Conservation (phyloP, 2,888 invertebrate species). For the Ariolimax columbianus region DNA sequence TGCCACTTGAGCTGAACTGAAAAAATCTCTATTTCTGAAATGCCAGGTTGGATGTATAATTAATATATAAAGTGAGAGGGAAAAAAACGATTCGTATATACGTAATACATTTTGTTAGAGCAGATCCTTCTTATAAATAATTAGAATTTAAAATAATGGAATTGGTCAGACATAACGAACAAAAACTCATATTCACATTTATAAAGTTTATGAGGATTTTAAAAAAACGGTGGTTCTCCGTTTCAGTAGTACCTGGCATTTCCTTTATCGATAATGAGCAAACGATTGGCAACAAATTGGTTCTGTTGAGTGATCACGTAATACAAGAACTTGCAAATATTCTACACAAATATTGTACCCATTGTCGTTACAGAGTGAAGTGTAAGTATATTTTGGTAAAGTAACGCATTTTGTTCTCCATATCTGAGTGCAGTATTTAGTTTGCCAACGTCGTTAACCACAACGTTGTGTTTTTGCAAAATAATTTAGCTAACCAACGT, state of each 20-base stretch:
- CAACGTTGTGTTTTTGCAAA: no score
- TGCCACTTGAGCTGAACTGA: no score
- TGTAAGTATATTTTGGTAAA: constrained; percentile 2
- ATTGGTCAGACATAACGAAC: not conserved
- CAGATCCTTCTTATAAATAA: no score
- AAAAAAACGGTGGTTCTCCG: not conserved
- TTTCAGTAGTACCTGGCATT: constrained; percentile 13
- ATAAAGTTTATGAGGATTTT: not conserved
- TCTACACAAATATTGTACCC: not conserved
- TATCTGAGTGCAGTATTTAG: no score
- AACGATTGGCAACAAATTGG: constrained; percentile 26
- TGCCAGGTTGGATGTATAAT: no score
- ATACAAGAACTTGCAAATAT: not conserved
- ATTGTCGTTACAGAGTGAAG: not conserved
- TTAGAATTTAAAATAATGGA: not conserved
- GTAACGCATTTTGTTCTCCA: no score
- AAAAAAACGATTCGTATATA: no score
- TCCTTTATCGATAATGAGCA: constrained; percentile 40
- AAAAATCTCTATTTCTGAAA: no score
- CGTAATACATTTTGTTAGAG: no score
- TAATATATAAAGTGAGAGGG: no score
- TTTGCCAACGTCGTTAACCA: no score
- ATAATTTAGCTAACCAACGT: no score
- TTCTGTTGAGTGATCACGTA: not conserved
- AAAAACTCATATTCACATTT: not conserved